Base-by-base conservation (phyloP, 2,888 invertebrate genomes). In the Drosophila pullipes region DNA sequence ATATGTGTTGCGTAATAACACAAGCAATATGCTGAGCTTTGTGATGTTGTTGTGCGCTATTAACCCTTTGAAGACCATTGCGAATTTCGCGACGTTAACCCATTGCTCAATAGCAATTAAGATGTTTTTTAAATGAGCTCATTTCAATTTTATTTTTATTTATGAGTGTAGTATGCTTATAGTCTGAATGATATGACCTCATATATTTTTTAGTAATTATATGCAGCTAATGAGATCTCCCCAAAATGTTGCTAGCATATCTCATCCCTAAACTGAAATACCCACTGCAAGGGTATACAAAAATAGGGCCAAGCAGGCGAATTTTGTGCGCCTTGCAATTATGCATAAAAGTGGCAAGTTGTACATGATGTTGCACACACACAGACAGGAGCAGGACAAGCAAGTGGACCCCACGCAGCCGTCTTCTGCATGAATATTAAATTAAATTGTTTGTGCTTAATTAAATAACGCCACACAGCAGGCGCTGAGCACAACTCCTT, bases 401-500 rank as follows among this genome's bases (percentile, higher is more conserved):
- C 31, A 31, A n/a, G 37, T 33, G 69, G 88, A 85, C 87, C 83
- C 74, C 89, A 86, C 91, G 55, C 82, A 73, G 71, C 60, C 41
- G 28, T 35, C 58, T 31, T 35, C 16, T 55, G 65, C 72, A 81
- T 91, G 89, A 85, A 91, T 85, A 89, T 90, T 83, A 90, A 91
- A 92, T 92, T 91, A 92, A 91, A 91, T 91, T 88, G 91, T 92
- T 91, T 84, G 91, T 91, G 75, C 83, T 89, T 91, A 91, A 92
- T 91, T 91, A 92, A 91, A 92, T 91, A 91, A 91, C 80, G 88
- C 85, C 78, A 73, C 67, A 58, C 31, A 44, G 33, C 47, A 61
- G 57, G 41, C 41, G 58, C 52, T 55, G 60, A 60, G 54, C 39
- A 58, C 44, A 3, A 18, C 50, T 55, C 31, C n/a, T 53, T 66